Base-by-base conservation (phyloP, 1,140 invertebrate genomes). In the Pinna nobilis region DNA sequence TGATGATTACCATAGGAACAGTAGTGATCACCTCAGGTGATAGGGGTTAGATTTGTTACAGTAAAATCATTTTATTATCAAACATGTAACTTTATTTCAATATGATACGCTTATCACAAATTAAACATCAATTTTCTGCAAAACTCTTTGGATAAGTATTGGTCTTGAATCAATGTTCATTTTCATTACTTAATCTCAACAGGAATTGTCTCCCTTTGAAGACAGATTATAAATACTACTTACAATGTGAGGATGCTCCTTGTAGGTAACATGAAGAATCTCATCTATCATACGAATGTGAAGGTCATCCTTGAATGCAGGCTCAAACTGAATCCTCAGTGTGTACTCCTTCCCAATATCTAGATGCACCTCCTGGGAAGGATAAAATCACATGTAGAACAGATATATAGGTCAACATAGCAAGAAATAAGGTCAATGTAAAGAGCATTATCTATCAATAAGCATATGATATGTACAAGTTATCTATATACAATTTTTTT, bases 171-270 rank as follows among this genome's bases (percentile, higher is more conserved):
- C n/a, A n/a, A n/a, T n/a, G n/a, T n/a, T n/a, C n/a, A n/a, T n/a
- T n/a, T n/a, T n/a, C n/a, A n/a, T n/a, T n/a, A n/a, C n/a, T n/a
- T n/a, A n/a, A 47, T 47, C 44, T 18, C 44, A 47, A 3, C 20
- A 0, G 44, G 44, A 18, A 47, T 18, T 47, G 44, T 3, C 20
- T 15, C 44, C 20, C 20, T 15, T 47, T 1, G 20, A 18, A 15
- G 50, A 53, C 7, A 15, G 37, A 33, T 39, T 15, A 18, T 13
- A 70, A 53, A 53, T 20, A 2, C 15, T n/a, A 76, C 85, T 83
- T 76, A 88, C 87, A 65, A 88, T 74, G 64, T 89, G 87, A 28
- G 88, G 87, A 76, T 89, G 88, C 74, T 89, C 87, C 61, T 83
- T 78, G 79, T 88, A 89, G 13, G 82, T 78, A 13, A 89, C 70